Evolutionary conservation across 2,888 invertebrate species (phyloP).

Genomic region (Yponomeuta cagnagella): DNA sequence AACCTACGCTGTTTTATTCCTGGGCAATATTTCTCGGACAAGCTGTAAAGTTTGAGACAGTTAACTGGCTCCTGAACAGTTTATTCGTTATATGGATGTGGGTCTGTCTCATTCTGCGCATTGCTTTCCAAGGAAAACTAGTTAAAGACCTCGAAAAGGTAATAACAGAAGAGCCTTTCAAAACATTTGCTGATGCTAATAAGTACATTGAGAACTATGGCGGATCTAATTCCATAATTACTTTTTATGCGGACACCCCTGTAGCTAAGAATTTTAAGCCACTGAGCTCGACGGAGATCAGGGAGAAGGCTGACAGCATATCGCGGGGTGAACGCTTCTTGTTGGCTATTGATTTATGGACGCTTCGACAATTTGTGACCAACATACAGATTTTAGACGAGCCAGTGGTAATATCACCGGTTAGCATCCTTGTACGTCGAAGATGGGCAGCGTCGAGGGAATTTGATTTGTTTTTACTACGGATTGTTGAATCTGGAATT

Average conservation of each 20-base stretch:
- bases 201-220: constrained; percentile 35
- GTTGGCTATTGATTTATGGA: constrained; percentile 29
- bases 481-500: constrained; percentile 37
- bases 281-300: constrained; percentile 26
- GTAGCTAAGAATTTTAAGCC: constrained; percentile 28
- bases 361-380: constrained; percentile 24
- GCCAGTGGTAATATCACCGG: constrained; percentile 28
- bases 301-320: constrained; percentile 28
- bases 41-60: constrained; percentile 31
- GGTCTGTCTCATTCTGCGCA: constrained; percentile 47
- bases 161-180: constrained; percentile 37
- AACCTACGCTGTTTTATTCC: constrained; percentile 20
- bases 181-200: constrained; percentile 35
- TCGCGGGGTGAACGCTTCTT: constrained; percentile 39
- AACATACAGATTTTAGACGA: constrained; percentile 36
- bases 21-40: constrained; percentile 46
- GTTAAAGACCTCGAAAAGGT: constrained; percentile 37
- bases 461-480: constrained; percentile 27
- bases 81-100: constrained; percentile 48
- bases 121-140: constrained; percentile 46
- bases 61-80: constrained; percentile 34
- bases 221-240: constrained; percentile 30
- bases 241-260: constrained; percentile 32
- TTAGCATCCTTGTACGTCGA: constrained; percentile 40
- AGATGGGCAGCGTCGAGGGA: constrained; percentile 43